These are phyloP conservation scores for Rhodinocichla rosea DNA, from an alignment of 2,113 vertebrate genomes.

Conservation along the genomic window DNA sequence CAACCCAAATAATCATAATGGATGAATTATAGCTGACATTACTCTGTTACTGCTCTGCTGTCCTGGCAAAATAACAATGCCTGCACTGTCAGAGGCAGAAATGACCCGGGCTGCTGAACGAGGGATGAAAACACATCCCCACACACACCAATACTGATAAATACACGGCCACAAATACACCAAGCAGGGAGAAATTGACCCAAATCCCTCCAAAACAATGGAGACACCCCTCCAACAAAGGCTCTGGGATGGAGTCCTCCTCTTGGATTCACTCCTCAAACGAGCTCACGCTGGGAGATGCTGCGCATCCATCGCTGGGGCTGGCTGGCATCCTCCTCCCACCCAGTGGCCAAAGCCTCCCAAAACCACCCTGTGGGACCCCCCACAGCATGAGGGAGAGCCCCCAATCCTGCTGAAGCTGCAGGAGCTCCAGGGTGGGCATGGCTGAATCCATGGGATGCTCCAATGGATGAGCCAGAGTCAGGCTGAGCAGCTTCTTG, in stretches of 20 bases:
- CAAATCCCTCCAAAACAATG: constrained; percentile 4
- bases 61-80: constrained; percentile 64
- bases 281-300: background rate
- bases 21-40: constrained; percentile 50
- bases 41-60: constrained; percentile 57
- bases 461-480: rapidly evolving
- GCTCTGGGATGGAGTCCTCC: background rate
- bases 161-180: background rate
- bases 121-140: background rate
- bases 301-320: background rate
- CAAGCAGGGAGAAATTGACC: background rate
- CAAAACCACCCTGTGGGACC: background rate
- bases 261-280: background rate
- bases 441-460: rapidly evolving
- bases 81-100: constrained; percentile 33
- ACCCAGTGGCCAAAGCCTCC: background rate
- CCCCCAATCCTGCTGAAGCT: background rate
- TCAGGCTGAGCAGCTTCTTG: background rate
- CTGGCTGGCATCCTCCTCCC: background rate
- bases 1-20: constrained; percentile 61
- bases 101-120: background rate
- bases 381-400: background rate
- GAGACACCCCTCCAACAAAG: background rate
- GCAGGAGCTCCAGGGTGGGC: background rate
- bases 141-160: background rate